These are phyloP conservation scores for Orchestia grillus DNA, from an alignment of 1,140 invertebrate genomes.

Conservation along the genomic window DNA sequence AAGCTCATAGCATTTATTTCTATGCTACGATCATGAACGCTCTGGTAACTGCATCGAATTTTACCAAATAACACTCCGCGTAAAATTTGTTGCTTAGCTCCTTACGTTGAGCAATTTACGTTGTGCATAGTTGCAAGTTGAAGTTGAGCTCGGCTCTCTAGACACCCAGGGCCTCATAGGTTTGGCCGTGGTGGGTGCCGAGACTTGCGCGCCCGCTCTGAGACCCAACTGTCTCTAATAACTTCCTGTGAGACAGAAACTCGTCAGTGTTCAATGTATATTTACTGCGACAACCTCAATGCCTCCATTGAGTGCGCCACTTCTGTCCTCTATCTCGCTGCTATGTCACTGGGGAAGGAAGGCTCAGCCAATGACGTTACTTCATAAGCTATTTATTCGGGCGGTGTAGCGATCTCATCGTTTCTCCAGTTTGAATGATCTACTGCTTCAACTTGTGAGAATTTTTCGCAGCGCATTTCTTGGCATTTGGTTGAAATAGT, in stretches of 20 bases:
- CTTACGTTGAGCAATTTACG: neutral
- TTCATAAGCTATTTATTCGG: too few species aligned
- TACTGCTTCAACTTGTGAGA: neutral
- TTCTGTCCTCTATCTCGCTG: neutral
- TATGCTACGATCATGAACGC: too few species aligned
- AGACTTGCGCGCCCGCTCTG: neutral
- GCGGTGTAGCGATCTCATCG: neutral
- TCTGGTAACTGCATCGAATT: too few species aligned
- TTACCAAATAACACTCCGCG: neutral
- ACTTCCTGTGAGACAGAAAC: constrained; percentile 7
- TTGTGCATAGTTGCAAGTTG: neutral
- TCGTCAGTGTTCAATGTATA: neutral
- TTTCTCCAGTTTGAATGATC: neutral
- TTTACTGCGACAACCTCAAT: neutral
- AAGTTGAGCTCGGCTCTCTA: neutral
- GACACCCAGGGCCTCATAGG: neutral
- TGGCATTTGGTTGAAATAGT: neutral
- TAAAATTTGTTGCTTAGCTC: neutral
- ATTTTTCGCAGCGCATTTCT: neutral
- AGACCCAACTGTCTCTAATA: neutral
- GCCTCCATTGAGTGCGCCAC: neutral
- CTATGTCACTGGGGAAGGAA: neutral
- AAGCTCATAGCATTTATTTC: neutral
- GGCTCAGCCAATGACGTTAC: neutral
- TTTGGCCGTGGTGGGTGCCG: neutral